Evolutionary conservation across 2,113 vertebrate species (phyloP).

Genomic region (Condylura cristata): DNA sequence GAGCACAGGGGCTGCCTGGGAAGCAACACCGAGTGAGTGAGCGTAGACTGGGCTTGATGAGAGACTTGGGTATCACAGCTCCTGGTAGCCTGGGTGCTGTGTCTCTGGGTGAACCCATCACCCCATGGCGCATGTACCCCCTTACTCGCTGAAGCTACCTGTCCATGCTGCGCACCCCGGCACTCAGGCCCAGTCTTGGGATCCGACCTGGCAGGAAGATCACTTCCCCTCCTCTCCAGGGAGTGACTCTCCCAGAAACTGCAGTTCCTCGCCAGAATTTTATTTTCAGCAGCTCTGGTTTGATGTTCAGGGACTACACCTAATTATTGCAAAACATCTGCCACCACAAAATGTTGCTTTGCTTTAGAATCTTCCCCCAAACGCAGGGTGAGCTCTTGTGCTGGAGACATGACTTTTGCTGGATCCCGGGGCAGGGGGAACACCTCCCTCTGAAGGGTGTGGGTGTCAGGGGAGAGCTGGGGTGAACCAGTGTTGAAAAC

Average conservation of each 20-base stretch:
- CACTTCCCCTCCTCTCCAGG: not conserved
- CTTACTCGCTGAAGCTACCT: not conserved
- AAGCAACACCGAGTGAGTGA: not conserved
- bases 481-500: not conserved
- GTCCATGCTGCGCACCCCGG: not conserved
- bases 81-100: accelerated
- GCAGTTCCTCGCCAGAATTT: not conserved
- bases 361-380: conserved; percentile 6
- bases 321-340: conserved; percentile 48
- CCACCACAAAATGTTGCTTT: not conserved
- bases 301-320: not conserved
- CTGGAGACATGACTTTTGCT: not conserved
- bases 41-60: not conserved
- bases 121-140: not conserved
- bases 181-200: not conserved
- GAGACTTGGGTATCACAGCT: not conserved
- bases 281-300: conserved; percentile 22
- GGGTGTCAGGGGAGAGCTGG: not conserved
- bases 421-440: not conserved
- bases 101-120: not conserved
- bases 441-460: not conserved
- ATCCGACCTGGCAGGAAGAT: not conserved
- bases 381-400: not conserved
- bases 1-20: not conserved
- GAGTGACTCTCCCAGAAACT: conserved; percentile 36